These are phyloP conservation scores for Talpa occidentalis DNA, from an alignment of 2,113 vertebrate genomes.

Conservation along the genomic window DNA sequence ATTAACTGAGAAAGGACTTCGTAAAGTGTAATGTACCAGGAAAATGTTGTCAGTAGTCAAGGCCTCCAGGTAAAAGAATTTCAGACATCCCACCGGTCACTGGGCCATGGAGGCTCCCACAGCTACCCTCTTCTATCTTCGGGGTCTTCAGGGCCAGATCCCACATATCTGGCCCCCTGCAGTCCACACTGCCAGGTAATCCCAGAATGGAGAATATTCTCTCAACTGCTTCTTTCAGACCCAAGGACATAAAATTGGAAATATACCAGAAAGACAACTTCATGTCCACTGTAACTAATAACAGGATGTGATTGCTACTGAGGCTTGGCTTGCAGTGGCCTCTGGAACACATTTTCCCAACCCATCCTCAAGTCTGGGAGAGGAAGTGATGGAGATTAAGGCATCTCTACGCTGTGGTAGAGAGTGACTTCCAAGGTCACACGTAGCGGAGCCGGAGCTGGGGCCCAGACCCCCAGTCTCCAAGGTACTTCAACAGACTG, in stretches of 20 bases:
- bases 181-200: background rate
- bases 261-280: background rate
- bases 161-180: background rate
- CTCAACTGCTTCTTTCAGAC: background rate
- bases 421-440: background rate
- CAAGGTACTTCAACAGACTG: background rate
- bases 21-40: background rate
- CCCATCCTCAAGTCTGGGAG: background rate
- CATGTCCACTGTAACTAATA: background rate
- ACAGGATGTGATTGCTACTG: background rate
- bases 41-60: background rate
- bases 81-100: background rate
- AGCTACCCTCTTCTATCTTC: fast-evolving
- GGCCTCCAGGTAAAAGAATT: background rate
- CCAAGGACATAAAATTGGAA: background rate
- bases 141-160: background rate
- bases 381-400: background rate
- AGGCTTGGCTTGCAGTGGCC: background rate
- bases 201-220: background rate
- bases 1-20: conserved; percentile 25
- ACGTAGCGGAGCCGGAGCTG: background rate
- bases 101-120: background rate
- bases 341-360: background rate
- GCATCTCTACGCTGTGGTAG: background rate
- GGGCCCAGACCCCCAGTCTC: background rate